phyloP scores from a whole-genome alignment of 2,888 invertebrate genomes.

The Mimas tiliae region DNA sequence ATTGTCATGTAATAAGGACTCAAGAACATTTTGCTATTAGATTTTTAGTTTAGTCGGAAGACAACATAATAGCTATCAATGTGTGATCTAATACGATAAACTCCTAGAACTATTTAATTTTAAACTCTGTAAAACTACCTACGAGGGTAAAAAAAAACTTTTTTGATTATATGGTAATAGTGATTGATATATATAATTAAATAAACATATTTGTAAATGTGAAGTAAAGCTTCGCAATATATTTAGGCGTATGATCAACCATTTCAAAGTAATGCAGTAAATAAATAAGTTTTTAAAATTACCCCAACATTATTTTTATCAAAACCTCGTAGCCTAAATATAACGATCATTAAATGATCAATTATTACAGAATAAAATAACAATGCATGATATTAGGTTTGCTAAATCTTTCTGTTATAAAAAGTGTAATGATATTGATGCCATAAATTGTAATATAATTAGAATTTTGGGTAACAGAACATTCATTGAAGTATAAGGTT shows the following conservation, averaged over 20 bases:
- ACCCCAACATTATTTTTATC: not conserved
- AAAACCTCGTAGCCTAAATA: not conserved
- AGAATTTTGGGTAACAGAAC: not conserved
- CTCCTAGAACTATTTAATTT: too few species aligned
- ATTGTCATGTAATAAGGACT: too few species aligned
- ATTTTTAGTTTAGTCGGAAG: too few species aligned
- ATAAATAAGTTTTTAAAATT: not conserved
- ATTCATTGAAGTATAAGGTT: not conserved
- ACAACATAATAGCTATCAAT: too few species aligned
- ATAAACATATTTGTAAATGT: too few species aligned
- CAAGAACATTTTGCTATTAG: too few species aligned
- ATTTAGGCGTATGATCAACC: not conserved
- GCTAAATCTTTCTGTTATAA: not conserved
- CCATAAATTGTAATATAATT: not conserved
- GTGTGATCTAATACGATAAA: too few species aligned
- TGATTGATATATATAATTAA: too few species aligned
- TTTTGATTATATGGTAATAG: too few species aligned
- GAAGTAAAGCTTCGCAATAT: too few species aligned
- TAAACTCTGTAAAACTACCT: too few species aligned
- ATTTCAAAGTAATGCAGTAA: not conserved
- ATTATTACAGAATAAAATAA: not conserved
- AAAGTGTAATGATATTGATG: not conserved
- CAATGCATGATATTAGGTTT: not conserved
- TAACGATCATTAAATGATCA: not conserved
- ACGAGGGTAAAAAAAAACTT: too few species aligned